Conservation (phyloP, 1,140 invertebrate species). For the Trichogramma pretiosum region DNA sequence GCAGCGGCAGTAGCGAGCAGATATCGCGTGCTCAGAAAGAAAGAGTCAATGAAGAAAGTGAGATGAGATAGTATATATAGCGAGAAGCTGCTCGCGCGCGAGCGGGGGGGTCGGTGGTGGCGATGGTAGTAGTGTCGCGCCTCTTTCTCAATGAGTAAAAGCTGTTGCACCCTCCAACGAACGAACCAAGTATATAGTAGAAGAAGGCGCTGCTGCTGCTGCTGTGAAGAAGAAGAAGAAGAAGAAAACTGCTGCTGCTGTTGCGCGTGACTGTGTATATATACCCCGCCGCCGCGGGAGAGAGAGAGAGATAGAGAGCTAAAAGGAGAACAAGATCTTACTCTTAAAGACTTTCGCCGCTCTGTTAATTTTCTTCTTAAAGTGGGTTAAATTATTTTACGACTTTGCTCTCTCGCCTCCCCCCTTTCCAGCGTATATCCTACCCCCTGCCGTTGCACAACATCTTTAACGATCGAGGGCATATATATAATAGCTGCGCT, state of each 20-base stretch:
- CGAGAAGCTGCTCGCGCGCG: constrained; percentile 16
- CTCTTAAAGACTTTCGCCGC: constrained; percentile 44
- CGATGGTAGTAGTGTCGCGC: constrained; percentile 4
- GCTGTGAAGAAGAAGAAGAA: constrained; percentile 10
- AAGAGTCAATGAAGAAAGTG: constrained; percentile 48
- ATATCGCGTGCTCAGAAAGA: constrained; percentile 41
- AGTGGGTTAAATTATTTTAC: constrained; percentile 43
- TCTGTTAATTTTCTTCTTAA: constrained; percentile 43
- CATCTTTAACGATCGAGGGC: no score
- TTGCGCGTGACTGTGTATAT: no score
- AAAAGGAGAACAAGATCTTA: no score
- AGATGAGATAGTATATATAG: no score
- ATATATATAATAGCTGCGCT: no score
- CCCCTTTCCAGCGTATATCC: background rate
- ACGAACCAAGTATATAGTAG: constrained; percentile 17
- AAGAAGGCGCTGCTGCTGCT: constrained; percentile 8
- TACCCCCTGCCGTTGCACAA: no score
- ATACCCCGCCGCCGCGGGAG: no score
- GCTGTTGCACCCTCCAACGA: constrained; percentile 24
- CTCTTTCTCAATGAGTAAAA: constrained; percentile 43
- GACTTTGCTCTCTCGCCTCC: constrained; percentile 22
- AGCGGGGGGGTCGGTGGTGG: constrained; percentile 21
- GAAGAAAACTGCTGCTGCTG: no score
- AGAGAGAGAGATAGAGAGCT: no score
- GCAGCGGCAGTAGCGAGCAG: background rate